Percentiles rank a stretch among this genome's conserved stretches.
phyloP scores from a whole-genome alignment of 1,140 invertebrate species.

The Solen grandis region DNA sequence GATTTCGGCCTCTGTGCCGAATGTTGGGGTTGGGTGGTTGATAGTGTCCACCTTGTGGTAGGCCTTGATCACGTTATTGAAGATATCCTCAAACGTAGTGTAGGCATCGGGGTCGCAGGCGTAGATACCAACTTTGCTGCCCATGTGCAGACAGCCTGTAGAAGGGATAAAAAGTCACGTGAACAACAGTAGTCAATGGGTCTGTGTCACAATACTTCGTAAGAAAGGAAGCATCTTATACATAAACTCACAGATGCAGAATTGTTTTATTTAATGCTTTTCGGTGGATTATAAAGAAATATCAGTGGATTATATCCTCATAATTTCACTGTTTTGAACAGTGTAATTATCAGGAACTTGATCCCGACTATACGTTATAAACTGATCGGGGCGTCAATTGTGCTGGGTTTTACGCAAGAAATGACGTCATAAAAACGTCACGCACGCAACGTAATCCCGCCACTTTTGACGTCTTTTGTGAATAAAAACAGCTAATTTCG shows the following conservation, averaged over 20 bases:
- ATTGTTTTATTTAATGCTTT: too few relatives aligned
- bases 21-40: constrained; percentile 87
- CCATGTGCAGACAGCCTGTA: constrained; percentile 68
- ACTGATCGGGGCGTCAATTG: too few relatives aligned
- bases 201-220: neutral
- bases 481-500: too few relatives aligned
- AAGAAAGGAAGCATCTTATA: neutral
- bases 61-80: constrained; percentile 74
- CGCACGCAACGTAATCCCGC: too few relatives aligned
- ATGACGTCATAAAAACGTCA: too few relatives aligned
- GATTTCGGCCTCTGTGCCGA: constrained; percentile 83
- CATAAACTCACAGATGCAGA: constrained; percentile 1
- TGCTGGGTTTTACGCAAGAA: too few relatives aligned
- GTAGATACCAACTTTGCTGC: constrained; percentile 72
- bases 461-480: too few relatives aligned
- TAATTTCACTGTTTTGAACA: too few relatives aligned
- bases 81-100: constrained; percentile 72
- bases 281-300: too few relatives aligned
- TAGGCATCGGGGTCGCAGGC: constrained; percentile 76
- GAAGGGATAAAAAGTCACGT: neutral
- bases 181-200: neutral
- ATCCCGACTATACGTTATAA: too few relatives aligned
- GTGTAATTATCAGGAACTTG: too few relatives aligned
- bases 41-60: constrained; percentile 73
- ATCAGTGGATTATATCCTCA: too few relatives aligned